A percentile compares a stretch with the other conserved stretches of the same genome.
These are phyloP conservation scores for Antheraea mylitta DNA, from an alignment of 1,140 invertebrate genomes.

Conservation along the genomic window DNA sequence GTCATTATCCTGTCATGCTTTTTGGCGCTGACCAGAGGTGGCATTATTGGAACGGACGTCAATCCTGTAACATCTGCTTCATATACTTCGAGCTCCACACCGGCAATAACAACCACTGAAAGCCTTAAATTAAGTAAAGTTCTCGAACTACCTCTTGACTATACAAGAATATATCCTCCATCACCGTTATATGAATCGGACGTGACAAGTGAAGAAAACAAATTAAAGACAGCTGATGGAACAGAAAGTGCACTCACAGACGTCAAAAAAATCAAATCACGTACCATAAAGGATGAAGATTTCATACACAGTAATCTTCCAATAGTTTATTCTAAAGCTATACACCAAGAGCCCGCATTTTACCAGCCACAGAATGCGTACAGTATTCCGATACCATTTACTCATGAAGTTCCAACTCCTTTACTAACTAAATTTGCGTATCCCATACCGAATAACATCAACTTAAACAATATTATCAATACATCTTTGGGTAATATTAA, in stretches of 20 bases:
- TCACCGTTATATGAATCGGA: background rate
- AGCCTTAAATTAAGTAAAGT: background rate
- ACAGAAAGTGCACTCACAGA: conserved; percentile 20
- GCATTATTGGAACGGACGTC: conserved; percentile 16
- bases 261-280: conserved; percentile 26
- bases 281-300: background rate
- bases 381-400: conserved; percentile 11
- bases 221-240: conserved; percentile 22
- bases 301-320: background rate
- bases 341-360: conserved; percentile 11
- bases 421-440: conserved; percentile 14
- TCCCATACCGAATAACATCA: conserved; percentile 15
- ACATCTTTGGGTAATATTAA: too few relatives aligned
- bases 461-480: conserved; percentile 13
- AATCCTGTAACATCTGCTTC: conserved; percentile 15
- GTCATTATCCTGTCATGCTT: conserved; percentile 22
- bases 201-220: conserved; percentile 23
- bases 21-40: conserved; percentile 22
- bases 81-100: conserved; percentile 21
- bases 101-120: background rate
- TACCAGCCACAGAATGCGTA: conserved; percentile 7
- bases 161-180: conserved; percentile 11
- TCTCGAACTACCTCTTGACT: conserved; percentile 6
- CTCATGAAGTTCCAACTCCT: conserved; percentile 16
- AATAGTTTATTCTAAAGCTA: background rate